Percentiles rank a stretch among this genome's conserved stretches.
These are phyloP conservation scores for Diphyllodes magnificus DNA, from an alignment of 2,113 vertebrate species.

Conservation along the genomic window DNA sequence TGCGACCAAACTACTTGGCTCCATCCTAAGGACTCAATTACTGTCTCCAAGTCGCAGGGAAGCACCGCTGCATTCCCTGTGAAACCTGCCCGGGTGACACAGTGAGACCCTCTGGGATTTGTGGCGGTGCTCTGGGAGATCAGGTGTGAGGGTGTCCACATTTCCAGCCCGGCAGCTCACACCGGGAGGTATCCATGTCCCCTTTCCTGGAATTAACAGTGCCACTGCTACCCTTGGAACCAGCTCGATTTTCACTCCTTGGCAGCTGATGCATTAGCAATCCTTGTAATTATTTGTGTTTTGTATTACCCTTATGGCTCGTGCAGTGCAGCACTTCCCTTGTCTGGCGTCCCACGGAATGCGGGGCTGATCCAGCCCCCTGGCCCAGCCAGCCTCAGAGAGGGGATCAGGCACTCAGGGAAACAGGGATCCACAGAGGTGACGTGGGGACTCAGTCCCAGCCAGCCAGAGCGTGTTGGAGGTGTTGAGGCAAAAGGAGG, in stretches of 20 bases:
- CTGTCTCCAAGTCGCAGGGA: background rate
- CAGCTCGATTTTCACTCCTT: background rate
- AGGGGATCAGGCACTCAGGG: background rate
- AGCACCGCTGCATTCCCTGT: background rate
- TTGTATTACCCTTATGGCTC: background rate
- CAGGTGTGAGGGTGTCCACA: background rate
- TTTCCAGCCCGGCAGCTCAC: background rate
- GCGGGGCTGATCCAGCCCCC: background rate
- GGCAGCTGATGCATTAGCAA: background rate
- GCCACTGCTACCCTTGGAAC: background rate
- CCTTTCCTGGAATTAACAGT: background rate
- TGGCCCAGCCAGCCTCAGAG: background rate
- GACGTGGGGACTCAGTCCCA: fast-evolving
- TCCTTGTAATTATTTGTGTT: background rate
- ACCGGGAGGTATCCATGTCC: fast-evolving
- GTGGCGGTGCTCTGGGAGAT: background rate
- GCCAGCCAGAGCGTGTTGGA: background rate
- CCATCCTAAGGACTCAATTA: constrained; percentile 49
- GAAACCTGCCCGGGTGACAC: background rate
- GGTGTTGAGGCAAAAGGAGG: background rate
- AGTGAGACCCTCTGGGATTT: background rate
- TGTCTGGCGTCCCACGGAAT: fast-evolving
- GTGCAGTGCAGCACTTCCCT: fast-evolving
- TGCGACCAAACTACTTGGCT: constrained; percentile 55
- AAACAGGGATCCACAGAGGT: no score